Evolutionary conservation across 2,888 invertebrate genomes (phyloP), one percentile per base, ranked within the genome.

Genomic region (Muschampia plurimacula): DNA sequence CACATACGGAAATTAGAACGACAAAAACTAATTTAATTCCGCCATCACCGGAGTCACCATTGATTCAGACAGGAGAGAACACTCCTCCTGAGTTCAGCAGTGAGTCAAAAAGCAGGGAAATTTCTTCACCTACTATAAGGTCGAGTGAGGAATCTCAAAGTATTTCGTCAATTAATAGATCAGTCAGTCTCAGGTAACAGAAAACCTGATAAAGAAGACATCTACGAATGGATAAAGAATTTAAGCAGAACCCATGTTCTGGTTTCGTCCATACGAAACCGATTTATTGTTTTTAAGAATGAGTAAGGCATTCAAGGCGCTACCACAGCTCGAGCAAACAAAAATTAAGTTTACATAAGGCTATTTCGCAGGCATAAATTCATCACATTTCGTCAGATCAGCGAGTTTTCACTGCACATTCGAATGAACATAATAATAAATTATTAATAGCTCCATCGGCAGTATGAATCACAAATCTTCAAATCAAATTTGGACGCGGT

Each of bases 281-380:
- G 80, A 81, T 60, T 49, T 49, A 49, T 49, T 49, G 8, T 49
- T 49, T 49, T 49, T 81, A n/a, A 80, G 80, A 63, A 82, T 82
- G 80, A 81, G 82, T 49, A 80, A 81, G 76, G 76, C 75, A 9
- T 60, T 82, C 4, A 82, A 80, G 68, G 64, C 28, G 6, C 78
- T 82, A 39, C 76, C 81, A 2, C 80, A 75, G 73, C 73, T 79
- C 5, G 80, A 81, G n/a, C 82, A 82, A 64, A 75, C 77, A 7
- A 79, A 77, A 77, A 80, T 81, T 15, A 80, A 81, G 69, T 75
- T 82, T 81, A 59, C 80, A 80, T 67, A 77, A 59, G 15, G 80
- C 80, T 49, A 76, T 82, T 68, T 76, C 77, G 41, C 72, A 80
- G 67, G 80, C 80, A 8, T 75, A 78, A 77, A 78, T 79, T 32